phyloP scores from a whole-genome alignment of 2,113 vertebrate genomes.

The Salminus brasiliensis region DNA sequence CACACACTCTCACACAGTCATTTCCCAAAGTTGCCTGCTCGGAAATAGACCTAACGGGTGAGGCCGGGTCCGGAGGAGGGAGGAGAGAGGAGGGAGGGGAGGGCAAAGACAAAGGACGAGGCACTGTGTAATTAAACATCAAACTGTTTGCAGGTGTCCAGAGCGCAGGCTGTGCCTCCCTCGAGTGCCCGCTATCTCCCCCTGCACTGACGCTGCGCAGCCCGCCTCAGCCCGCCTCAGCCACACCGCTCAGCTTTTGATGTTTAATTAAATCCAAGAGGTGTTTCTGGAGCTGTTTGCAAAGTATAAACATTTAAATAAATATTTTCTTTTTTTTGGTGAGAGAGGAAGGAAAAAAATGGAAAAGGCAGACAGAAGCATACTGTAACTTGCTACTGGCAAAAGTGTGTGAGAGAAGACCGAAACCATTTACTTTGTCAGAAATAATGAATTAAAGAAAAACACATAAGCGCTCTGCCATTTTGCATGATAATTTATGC shows the following conservation, averaged over 20 bases:
- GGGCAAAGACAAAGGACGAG: slow-evolving; percentile 30
- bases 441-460: slow-evolving; percentile 68
- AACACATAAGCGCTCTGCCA: slow-evolving; percentile 56
- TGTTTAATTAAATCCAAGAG: slow-evolving; percentile 77
- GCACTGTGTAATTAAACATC: slow-evolving; percentile 57
- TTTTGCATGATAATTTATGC: slow-evolving; percentile 65
- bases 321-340: slow-evolving; percentile 54
- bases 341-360: not conserved
- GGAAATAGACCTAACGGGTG: not conserved
- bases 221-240: slow-evolving; percentile 64
- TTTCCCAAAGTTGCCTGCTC: not conserved
- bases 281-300: slow-evolving; percentile 54
- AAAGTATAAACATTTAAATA: slow-evolving; percentile 73
- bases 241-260: slow-evolving; percentile 66
- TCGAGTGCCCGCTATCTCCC: slow-evolving; percentile 42
- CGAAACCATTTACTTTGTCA: slow-evolving; percentile 58
- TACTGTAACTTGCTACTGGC: slow-evolving; percentile 53
- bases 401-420: slow-evolving; percentile 41
- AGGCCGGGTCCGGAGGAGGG: not conserved
- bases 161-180: slow-evolving; percentile 3
- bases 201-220: slow-evolving; percentile 57
- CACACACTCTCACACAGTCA: not conserved
- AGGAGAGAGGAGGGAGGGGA: not conserved
- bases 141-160: slow-evolving; percentile 52
- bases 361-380: slow-evolving; percentile 56